Evolutionary conservation across 2,888 invertebrate species (phyloP), one percentile per base, ranked within the genome.

Genomic region (Drosophila macrospina): DNA sequence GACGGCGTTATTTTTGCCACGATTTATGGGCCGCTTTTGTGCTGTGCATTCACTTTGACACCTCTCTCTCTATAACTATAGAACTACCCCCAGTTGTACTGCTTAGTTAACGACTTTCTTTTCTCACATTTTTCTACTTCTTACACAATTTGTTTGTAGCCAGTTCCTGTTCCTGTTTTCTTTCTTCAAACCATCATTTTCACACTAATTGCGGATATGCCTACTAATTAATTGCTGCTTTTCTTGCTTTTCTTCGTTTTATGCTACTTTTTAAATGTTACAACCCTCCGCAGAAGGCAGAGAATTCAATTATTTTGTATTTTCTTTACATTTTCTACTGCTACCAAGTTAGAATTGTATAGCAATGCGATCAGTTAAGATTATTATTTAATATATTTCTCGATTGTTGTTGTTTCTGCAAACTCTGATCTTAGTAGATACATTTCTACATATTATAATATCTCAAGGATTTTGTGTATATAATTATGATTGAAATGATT

Each of bases 141-240:
- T 36, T 36, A n/a, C n/a, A n/a, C n/a, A n/a, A n/a, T n/a, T 28
- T 52, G 24, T 79, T 73, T 70, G 30, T 55, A 34, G 15, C 39
- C 41, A 60, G 52, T 59, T 63, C 69, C 41, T 63, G 52, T 59
- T 63, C 69, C 71, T 20, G 7, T 16, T 32, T 37, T 74, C 73
- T 69, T 54, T 62, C n/a, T n/a, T n/a, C n/a, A n/a, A 70, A 57
- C 78, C 75, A 78, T 85, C 74, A 80, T 85, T 86, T 86, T 86
- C 85, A 86, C 88, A 86, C 87, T 86, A 88, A 86, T 88, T 86
- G 87, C 74, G 82, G 74, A 80, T 80, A 80, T 80, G 86, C 85
- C 84, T 67, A 66, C 72, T 82, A 86, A 82, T 86, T 88, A 88
- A 79, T 78, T 78, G 63, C 69, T 60, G 62, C 69, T 60, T 61